Evolutionary conservation across 2,888 invertebrate genomes (phyloP).

Genomic region (Cheilosia urbana): DNA sequence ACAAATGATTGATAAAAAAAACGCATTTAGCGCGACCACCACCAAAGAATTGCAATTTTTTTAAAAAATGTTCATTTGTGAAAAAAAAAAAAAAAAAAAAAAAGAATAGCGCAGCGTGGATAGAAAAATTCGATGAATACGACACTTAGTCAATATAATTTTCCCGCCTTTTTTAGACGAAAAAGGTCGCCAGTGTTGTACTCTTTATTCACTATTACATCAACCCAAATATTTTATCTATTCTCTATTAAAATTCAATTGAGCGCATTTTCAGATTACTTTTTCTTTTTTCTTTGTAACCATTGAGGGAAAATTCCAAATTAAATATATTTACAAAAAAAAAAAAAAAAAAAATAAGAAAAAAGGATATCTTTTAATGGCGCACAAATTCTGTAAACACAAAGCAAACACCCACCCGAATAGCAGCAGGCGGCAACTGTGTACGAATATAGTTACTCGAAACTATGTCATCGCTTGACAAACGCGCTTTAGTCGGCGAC

Average conservation of each 20-base stretch:
- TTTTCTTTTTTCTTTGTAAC: not conserved
- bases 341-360: conserved; percentile 8
- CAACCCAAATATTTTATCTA: not conserved
- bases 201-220: not conserved
- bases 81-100: too few relatives aligned
- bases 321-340: conserved; percentile 35
- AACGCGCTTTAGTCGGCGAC: conserved; percentile 27
- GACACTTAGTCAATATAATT: too few relatives aligned
- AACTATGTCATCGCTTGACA: conserved; percentile 60
- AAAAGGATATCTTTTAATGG: conserved; percentile 41
- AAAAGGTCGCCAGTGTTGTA: not conserved
- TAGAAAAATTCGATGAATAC: too few relatives aligned
- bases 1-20: too few relatives aligned
- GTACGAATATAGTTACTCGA: conserved; percentile 39
- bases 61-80: too few relatives aligned
- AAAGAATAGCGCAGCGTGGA: too few relatives aligned
- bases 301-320: conserved; percentile 7
- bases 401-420: conserved; percentile 4
- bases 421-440: not conserved
- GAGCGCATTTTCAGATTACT: not conserved
- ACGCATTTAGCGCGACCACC: too few relatives aligned
- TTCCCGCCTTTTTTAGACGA: too few relatives aligned
- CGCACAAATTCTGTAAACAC: conserved; percentile 47
- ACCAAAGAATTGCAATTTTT: too few relatives aligned
- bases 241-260: not conserved